phyloP scores from a whole-genome alignment of 1,140 invertebrate genomes.

The Anthonomus grandis region DNA sequence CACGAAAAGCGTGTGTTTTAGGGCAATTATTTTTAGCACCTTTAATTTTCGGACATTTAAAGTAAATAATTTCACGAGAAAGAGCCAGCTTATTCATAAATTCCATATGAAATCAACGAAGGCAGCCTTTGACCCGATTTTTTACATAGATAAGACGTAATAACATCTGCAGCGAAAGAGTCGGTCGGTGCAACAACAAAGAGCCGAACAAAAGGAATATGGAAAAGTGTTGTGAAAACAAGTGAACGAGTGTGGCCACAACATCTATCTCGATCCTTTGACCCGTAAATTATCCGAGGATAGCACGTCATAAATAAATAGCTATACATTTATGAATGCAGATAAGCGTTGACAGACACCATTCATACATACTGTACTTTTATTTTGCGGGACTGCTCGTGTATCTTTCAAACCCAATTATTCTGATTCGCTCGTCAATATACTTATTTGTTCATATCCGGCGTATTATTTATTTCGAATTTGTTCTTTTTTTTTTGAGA shows the following conservation, averaged over 20 bases:
- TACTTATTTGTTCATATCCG: no score
- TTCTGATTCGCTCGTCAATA: no score
- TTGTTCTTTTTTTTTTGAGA: no score
- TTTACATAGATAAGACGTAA: constrained; percentile 10
- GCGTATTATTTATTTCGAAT: no score
- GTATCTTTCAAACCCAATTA: no score
- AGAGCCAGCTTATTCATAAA: no score
- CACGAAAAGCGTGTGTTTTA: constrained; percentile 28
- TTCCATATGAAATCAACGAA: not conserved
- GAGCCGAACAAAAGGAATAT: constrained; percentile 22
- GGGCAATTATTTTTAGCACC: constrained; percentile 35
- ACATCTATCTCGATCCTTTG: constrained; percentile 38
- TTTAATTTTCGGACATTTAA: no score
- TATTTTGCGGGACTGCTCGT: no score
- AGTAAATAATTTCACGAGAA: no score
- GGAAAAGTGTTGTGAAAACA: constrained; percentile 29
- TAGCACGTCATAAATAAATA: constrained; percentile 45
- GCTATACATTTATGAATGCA: constrained; percentile 43
- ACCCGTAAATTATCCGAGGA: constrained; percentile 45
- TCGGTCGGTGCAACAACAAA: constrained; percentile 25
- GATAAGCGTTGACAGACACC: constrained; percentile 34
- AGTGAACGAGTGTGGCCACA: constrained; percentile 35
- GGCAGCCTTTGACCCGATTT: constrained; percentile 8
- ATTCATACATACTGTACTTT: constrained; percentile 33
- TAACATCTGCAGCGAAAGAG: constrained; percentile 28